Base-by-base conservation (phyloP, 53 echinoderm and acorn worm genomes). In the Temnopleurus reevesii region DNA sequence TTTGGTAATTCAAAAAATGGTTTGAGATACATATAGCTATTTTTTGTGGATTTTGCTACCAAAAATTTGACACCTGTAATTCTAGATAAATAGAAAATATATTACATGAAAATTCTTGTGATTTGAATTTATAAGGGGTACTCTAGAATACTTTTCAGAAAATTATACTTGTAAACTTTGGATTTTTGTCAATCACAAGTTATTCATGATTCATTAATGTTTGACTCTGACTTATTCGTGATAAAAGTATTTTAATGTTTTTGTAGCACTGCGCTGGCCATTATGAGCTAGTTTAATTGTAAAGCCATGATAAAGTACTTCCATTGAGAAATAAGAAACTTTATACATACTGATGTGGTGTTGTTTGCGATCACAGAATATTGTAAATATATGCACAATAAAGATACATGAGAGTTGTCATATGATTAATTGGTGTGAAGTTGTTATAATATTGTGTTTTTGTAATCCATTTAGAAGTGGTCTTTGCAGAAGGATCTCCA, bases 301-400 rank as follows among this genome's bases (percentile, higher is more conserved):
- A 47, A 79, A 79, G 28, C 79, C 79, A 79, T n/a, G 21, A 49
- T 77, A 28, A 55, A 33, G 55, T 82, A 82, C 82, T 82, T 82
- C 82, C 82, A 82, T 34, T 15, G 19, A 34, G 2, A 46, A 23
- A 55, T 15, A 59, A 82, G 53, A 81, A 45, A 81, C 21, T 81
- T 49, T 82, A 55, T 82, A 55, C 82, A 82, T 59, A 58, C 85
- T 60, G 85, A 85, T 59, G 59, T 85, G 57, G 47, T 47, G 36
- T 58, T 46, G 83, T 81, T 47, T 81, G 53, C 59, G 1, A 45
- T 60, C 85, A 85, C 60, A 45, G 25, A 85, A 47, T 28, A 27
- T 47, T 85, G 85, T 85, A 85, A 59, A 82, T 46, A 46, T 34
- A 59, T 47, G 85, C 85, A 85, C 85, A 85, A 85, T 85, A 59